A percentile compares a stretch with the other conserved stretches of the same genome.
These are phyloP conservation scores for Prunella fulvescens DNA, from an alignment of 2,113 vertebrate species.

Conservation along the genomic window DNA sequence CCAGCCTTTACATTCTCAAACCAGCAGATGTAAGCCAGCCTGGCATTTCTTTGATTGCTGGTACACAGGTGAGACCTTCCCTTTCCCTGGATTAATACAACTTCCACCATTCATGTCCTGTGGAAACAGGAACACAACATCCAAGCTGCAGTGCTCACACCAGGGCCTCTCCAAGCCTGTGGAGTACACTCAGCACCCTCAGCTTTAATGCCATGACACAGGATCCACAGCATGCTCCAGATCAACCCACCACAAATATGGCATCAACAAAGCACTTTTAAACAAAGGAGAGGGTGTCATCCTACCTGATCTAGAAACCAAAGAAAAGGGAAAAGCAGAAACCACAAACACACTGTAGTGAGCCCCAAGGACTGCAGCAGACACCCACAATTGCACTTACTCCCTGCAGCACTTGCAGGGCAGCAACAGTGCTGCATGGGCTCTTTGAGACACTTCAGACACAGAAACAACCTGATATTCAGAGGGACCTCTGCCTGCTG, in stretches of 20 bases:
- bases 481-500: neutral
- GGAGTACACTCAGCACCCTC: neutral
- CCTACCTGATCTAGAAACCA: neutral
- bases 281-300: neutral
- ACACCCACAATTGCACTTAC: neutral
- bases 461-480: neutral
- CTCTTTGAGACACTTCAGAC: neutral
- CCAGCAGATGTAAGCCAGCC: neutral
- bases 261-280: neutral
- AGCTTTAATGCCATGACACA: accelerated
- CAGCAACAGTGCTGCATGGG: neutral
- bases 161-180: neutral
- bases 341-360: accelerated
- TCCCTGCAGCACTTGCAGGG: neutral
- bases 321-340: neutral
- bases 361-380: neutral
- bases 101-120: neutral
- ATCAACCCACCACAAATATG: neutral
- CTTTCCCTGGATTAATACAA: neutral
- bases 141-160: neutral
- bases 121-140: neutral
- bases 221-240: accelerated
- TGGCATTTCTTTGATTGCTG: neutral
- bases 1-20: neutral
- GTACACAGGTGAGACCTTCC: neutral